Percentiles rank a stretch among this genome's conserved stretches.
Conservation (phyloP, 2,113 vertebrate species). For the Sprattus sprattus region DNA sequence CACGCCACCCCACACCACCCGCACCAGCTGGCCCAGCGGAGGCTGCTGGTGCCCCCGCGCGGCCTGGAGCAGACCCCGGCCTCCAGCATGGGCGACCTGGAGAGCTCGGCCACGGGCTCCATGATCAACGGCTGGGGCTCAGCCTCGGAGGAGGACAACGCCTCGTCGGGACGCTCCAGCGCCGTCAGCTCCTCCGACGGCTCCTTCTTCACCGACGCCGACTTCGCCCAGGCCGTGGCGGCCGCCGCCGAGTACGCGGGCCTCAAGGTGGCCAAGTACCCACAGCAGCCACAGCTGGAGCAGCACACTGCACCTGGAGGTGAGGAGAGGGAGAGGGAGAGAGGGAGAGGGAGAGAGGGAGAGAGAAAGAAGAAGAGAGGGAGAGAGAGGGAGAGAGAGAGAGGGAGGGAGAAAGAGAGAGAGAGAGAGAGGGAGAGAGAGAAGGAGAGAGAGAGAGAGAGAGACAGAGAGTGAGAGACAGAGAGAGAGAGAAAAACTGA, state of each 20-base stretch:
- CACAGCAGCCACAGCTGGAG: constrained; percentile 65
- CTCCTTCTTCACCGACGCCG: constrained; percentile 97
- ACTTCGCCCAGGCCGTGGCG: constrained; percentile 95
- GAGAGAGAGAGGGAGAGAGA: neutral
- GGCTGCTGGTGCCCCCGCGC: constrained; percentile 85
- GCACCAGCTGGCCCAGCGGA: constrained; percentile 70
- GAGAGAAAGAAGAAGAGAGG: neutral
- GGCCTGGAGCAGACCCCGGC: constrained; percentile 96
- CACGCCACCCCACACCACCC: constrained; percentile 57
- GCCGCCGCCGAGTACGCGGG: constrained; percentile 94
- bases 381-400: too few relatives aligned
- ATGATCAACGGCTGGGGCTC: constrained; percentile 99
- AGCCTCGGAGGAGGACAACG: constrained; percentile 95
- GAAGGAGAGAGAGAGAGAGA: constrained; percentile 12
- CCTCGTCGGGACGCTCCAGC: constrained; percentile 93
- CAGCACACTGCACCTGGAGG: constrained; percentile 60
- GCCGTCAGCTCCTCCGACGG: constrained; percentile 93
- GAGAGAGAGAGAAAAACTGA: neutral
- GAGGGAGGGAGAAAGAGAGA: too few relatives aligned
- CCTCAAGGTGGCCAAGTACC: constrained; percentile 85
- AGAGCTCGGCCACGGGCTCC: constrained; percentile 97
- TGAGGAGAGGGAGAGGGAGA: constrained; percentile 26
- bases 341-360: neutral
- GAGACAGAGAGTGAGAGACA: too few relatives aligned
- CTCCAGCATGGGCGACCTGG: constrained; percentile 93